Evolutionary conservation across 2,888 invertebrate genomes (phyloP).

Genomic region (Sinotaia quadrata): DNA sequence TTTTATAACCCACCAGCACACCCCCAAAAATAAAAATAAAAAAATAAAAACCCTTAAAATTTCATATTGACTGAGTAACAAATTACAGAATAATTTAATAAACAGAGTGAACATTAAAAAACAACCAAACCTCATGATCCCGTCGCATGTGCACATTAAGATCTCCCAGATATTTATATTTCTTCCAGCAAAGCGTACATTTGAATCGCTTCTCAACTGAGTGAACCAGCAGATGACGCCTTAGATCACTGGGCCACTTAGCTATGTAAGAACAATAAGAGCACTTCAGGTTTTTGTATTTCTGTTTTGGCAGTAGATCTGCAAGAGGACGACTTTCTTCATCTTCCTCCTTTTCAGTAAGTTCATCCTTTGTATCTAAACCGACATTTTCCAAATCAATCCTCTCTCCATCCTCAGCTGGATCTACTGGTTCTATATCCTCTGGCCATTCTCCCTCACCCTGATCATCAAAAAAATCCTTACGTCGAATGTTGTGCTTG

Average conservation of each 20-base stretch:
- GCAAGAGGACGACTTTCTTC: conserved; percentile 16
- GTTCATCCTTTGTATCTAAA: conserved; percentile 23
- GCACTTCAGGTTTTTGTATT: conserved; percentile 47
- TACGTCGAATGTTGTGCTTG: conserved; percentile 61
- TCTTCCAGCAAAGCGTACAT: conserved; percentile 79
- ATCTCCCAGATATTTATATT: conserved; percentile 82
- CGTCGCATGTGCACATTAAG: conserved; percentile 80
- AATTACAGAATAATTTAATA: no score
- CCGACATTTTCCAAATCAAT: conserved; percentile 31
- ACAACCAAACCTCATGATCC: conserved; percentile 75
- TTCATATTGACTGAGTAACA: no score
- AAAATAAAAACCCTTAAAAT: no score
- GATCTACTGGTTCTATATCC: conserved; percentile 10
- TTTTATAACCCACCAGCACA: no score
- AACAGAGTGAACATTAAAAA: no score
- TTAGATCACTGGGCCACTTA: conserved; percentile 70
- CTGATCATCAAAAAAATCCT: conserved; percentile 38
- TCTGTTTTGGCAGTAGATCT: neutral
- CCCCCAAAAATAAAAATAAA: no score
- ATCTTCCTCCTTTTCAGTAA: conserved; percentile 28
- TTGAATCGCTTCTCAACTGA: conserved; percentile 66
- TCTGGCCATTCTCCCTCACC: conserved; percentile 5
- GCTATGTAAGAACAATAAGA: conserved; percentile 70
- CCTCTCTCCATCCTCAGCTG: conserved; percentile 24
- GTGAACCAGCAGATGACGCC: conserved; percentile 70